phyloP scores from a whole-genome alignment of 2,888 invertebrate genomes.

The Machimus atricapillus region DNA sequence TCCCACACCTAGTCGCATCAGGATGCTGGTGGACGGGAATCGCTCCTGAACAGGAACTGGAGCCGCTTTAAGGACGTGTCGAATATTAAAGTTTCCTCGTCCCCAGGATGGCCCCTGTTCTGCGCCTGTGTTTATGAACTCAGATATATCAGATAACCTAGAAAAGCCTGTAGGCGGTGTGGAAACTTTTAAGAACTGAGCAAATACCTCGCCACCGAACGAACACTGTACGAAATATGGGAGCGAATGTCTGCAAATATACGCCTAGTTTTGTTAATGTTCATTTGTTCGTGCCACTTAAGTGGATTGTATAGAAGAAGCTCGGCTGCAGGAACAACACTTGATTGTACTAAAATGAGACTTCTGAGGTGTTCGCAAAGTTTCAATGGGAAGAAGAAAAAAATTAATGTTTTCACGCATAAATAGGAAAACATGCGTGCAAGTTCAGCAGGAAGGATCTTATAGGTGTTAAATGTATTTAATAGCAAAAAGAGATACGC shows the following conservation, averaged over 20 bases:
- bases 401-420: background rate
- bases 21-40: background rate
- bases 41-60: background rate
- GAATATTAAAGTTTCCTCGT: slow-evolving; percentile 5
- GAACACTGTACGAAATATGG: background rate
- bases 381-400: background rate
- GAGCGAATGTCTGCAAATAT: background rate
- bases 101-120: background rate
- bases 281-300: background rate
- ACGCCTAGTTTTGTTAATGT: background rate
- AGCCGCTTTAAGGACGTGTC: background rate
- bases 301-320: background rate
- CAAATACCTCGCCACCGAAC: background rate
- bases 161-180: background rate
- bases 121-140: background rate
- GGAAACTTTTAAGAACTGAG: background rate
- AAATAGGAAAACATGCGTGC: background rate
- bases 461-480: background rate
- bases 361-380: background rate
- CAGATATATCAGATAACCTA: background rate
- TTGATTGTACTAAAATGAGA: background rate
- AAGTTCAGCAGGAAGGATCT: background rate
- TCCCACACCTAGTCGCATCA: background rate
- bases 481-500: background rate
- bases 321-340: background rate